phyloP scores from a whole-genome alignment of 2,888 invertebrate genomes.

The Palloptera scutellata region DNA sequence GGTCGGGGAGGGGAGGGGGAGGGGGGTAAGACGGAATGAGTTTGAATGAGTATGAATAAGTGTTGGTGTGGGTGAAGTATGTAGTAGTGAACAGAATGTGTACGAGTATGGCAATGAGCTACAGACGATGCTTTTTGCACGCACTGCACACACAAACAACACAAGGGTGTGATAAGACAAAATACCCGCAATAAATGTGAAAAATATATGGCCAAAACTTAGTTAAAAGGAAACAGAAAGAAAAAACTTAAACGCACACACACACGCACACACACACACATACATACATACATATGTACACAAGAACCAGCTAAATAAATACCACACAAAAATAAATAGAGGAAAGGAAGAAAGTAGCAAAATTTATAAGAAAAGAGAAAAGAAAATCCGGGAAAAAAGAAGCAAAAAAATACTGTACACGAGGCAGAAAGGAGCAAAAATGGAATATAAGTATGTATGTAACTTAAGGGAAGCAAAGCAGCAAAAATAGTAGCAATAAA shows the following conservation, averaged over 20 bases:
- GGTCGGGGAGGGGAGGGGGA: no score
- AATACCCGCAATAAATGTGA: conserved; percentile 60
- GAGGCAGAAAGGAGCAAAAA: conserved; percentile 8
- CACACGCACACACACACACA: no score
- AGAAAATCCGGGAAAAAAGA: conserved; percentile 18
- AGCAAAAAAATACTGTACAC: background rate
- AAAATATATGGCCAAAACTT: conserved; percentile 55
- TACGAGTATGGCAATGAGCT: background rate
- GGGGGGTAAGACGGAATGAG: no score
- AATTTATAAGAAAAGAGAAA: conserved; percentile 2
- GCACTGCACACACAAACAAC: conserved; percentile 18
- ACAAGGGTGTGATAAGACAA: conserved; percentile 60
- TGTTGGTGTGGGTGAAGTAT: background rate
- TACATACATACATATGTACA: no score
- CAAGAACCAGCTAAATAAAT: no score
- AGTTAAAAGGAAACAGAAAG: conserved; percentile 11
- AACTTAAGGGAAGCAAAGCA: conserved; percentile 36
- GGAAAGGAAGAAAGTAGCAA: background rate
- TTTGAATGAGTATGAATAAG: no score
- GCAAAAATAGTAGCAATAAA: conserved; percentile 42
- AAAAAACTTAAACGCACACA: conserved; percentile 22
- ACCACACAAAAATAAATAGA: conserved; percentile 8
- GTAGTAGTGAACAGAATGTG: background rate
- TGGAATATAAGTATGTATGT: conserved; percentile 31
- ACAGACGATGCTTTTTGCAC: conserved; percentile 15